Evolutionary conservation across 53 echinoderm and acorn worm species (phyloP).

Genomic region (Apostichopus leukothele): DNA sequence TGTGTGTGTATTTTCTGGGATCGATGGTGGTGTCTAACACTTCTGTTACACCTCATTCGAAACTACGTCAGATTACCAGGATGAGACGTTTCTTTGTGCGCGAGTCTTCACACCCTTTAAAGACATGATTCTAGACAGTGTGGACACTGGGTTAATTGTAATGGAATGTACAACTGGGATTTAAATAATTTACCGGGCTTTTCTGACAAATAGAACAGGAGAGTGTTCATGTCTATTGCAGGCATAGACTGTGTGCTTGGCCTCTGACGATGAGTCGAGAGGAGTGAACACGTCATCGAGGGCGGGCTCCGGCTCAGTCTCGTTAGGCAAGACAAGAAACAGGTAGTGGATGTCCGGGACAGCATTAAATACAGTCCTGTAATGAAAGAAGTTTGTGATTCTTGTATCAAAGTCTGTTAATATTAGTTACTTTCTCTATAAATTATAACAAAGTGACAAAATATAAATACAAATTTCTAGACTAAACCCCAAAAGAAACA

Average conservation of each 20-base stretch:
- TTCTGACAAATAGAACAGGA: constrained; percentile 89
- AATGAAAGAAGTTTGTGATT: not conserved
- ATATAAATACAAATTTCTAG: too few species aligned
- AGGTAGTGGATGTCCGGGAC: constrained; percentile 97
- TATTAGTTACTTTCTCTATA: too few species aligned
- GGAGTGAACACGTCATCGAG: constrained; percentile 72
- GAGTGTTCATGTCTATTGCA: constrained; percentile 88
- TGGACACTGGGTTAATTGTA: not conserved
- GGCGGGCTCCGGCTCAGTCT: constrained; percentile 77
- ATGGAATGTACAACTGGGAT: not conserved
- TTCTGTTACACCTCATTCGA: too few species aligned
- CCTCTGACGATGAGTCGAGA: constrained; percentile 59
- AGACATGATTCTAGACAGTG: not conserved
- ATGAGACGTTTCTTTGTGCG: too few species aligned
- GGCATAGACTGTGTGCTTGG: constrained; percentile 71
- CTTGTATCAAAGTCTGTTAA: too few species aligned
- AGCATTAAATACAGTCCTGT: constrained; percentile 98
- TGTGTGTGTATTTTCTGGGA: not conserved
- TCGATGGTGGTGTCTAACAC: too few species aligned
- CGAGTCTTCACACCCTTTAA: not conserved
- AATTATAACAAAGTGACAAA: too few species aligned
- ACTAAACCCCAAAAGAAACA: too few species aligned
- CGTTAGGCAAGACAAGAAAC: constrained; percentile 76
- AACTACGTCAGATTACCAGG: too few species aligned
- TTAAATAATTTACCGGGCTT: constrained; percentile 75